phyloP scores from a whole-genome alignment of 1,140 invertebrate species.

The Carposina sasakii region DNA sequence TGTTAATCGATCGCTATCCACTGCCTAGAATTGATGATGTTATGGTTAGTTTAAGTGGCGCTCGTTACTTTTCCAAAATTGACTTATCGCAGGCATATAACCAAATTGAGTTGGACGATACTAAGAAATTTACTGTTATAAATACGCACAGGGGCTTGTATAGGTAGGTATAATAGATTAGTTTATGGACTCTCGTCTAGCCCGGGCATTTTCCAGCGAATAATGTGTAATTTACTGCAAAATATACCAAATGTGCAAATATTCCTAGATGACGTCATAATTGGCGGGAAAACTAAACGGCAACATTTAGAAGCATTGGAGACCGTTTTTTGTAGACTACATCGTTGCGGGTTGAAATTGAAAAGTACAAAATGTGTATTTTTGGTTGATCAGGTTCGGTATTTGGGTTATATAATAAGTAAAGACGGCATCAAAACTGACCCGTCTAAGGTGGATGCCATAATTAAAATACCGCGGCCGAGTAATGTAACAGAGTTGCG shows the following conservation, averaged over 20 bases:
- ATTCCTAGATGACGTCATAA: not conserved
- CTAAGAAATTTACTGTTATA: constrained; percentile 2
- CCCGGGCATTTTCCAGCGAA: not conserved
- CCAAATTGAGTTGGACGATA: constrained; percentile 19
- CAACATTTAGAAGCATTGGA: not conserved
- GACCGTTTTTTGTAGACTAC: not conserved
- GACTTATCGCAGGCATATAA: constrained; percentile 27
- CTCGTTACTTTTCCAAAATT: constrained; percentile 30
- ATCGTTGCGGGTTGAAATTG: not conserved
- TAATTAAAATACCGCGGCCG: not conserved
- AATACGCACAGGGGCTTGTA: not conserved
- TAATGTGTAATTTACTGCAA: not conserved
- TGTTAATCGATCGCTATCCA: constrained; percentile 19
- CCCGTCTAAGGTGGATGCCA: not conserved
- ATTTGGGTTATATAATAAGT: not conserved
- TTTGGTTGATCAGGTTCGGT: not conserved
- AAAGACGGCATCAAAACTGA: not conserved
- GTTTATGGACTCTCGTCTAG: not conserved
- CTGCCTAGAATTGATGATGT: constrained; percentile 11
- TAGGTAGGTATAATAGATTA: constrained; percentile 5
- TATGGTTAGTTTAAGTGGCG: constrained; percentile 16
- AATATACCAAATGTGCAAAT: not conserved
- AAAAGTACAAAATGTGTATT: not conserved
- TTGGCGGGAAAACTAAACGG: not conserved
- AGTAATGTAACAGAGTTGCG: not conserved